Conservation (phyloP, 2,888 invertebrate genomes). For the Drosophila lutescens region DNA sequence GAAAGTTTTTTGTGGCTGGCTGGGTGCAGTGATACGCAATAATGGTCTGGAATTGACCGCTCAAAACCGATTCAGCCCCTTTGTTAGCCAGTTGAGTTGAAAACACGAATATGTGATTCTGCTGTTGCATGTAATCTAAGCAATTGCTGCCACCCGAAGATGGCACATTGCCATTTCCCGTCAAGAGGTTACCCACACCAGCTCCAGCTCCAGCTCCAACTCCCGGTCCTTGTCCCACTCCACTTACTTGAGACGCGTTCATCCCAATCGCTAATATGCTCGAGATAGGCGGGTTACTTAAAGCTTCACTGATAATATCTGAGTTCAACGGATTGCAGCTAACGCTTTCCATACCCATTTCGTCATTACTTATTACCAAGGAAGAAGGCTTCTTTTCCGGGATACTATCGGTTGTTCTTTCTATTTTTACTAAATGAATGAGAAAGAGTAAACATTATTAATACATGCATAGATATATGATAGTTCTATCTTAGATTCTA, state of each 20-base stretch:
- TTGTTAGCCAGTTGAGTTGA: conserved; percentile 97
- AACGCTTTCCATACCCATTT: conserved; percentile 43
- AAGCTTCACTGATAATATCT: conserved; percentile 50
- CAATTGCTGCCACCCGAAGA: conserved; percentile 51
- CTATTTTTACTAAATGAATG: conserved; percentile 60
- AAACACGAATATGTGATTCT: conserved; percentile 99
- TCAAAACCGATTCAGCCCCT: conserved; percentile 95
- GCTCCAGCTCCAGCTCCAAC: conserved; percentile 14
- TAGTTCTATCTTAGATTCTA: too few species aligned
- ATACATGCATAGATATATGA: too few species aligned
- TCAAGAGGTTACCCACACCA: conserved; percentile 15
- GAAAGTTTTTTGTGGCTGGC: conserved; percentile 96
- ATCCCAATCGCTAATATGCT: conserved; percentile 15
- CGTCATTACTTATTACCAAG: conserved; percentile 51
- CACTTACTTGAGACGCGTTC: conserved; percentile 1
- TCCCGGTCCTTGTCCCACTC: conserved; percentile 11
- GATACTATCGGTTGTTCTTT: conserved; percentile 45
- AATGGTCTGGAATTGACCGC: conserved; percentile 95
- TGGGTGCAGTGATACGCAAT: conserved; percentile 98
- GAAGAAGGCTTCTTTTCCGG: conserved; percentile 61
- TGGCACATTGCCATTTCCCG: conserved; percentile 13
- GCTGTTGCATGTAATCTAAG: conserved; percentile 93
- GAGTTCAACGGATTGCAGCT: conserved; percentile 45
- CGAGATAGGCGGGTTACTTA: conserved; percentile 19
- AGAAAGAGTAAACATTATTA: neutral